phyloP scores from a whole-genome alignment of 2,888 invertebrate genomes.

The Ernsta delagoae region DNA sequence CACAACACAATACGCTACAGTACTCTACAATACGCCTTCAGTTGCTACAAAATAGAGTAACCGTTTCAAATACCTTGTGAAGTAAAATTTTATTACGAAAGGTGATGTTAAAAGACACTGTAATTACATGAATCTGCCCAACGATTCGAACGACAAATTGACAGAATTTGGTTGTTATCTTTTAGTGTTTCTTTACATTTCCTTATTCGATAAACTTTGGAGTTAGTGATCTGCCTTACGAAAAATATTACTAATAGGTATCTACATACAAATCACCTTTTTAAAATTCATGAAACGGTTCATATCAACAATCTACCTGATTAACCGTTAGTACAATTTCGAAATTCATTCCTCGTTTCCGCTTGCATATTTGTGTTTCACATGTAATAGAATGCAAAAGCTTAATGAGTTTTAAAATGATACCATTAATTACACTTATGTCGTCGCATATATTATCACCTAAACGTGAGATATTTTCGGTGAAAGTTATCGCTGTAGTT shows the following conservation, averaged over 20 bases:
- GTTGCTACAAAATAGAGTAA: no score
- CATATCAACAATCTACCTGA: slow-evolving; percentile 10
- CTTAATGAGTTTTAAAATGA: slow-evolving; percentile 38
- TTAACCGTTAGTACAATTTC: slow-evolving; percentile 39
- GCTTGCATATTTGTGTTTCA: slow-evolving; percentile 21
- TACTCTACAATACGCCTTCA: no score
- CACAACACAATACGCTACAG: no score
- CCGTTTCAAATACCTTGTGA: no score
- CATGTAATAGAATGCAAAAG: slow-evolving; percentile 25
- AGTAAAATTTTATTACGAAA: no score
- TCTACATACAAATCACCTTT: not conserved
- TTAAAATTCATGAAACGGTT: not conserved
- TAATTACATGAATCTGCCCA: no score
- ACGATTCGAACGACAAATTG: no score
- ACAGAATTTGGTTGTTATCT: no score
- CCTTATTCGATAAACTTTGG: no score
- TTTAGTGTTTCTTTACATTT: no score
- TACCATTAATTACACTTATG: slow-evolving; percentile 45
- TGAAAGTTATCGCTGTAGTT: slow-evolving; percentile 22
- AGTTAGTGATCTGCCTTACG: no score
- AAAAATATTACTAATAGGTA: not conserved
- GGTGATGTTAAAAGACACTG: no score
- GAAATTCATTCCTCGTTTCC: slow-evolving; percentile 11
- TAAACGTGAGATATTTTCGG: slow-evolving; percentile 30
- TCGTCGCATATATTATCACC: slow-evolving; percentile 24